Base-by-base conservation (phyloP, 1,140 invertebrate genomes). In the Pemphigus obesinymphae region DNA sequence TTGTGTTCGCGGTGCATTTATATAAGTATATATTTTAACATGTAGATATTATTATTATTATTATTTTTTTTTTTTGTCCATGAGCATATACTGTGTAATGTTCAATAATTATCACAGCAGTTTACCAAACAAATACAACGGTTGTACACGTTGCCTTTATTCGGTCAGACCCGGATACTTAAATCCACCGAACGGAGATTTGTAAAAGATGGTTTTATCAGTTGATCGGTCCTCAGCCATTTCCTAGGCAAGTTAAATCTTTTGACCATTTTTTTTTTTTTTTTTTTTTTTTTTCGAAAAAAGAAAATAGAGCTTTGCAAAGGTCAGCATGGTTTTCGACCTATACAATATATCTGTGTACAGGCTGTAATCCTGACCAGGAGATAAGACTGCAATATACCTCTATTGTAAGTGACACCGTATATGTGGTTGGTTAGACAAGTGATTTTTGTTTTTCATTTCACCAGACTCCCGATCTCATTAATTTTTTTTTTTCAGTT, bases 141-240 rank as follows among this genome's bases (percentile, higher is more conserved):
- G n/a, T n/a, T n/a, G n/a, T n/a, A n/a, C n/a, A n/a, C n/a, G n/a
- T n/a, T n/a, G n/a, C n/a, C n/a, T n/a, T n/a, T n/a, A n/a, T 37
- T 40, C 61, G 1, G n/a, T 55, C 53, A 13, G 48, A 26, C 45
- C 29, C 8, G 5, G 48, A 37, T 75, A 75, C 53, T 61, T 40
- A 40, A 70, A 78, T 34, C 75, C 53, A 23, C n/a, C n/a, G n/a
- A n/a, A 58, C 48, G 26, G n/a, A 40, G 75, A n/a, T n/a, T 78
- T 55, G 75, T 78, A 43, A 76, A 55, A 55, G 75, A 50, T 7
- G 23, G 15, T 78, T 58, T 78, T 61, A 78, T 78, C 75, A 40
- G 31, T 58, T 40, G 31, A 58, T 78, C 75, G 34, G 53, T 26
- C 23, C 50, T 78, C n/a, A n/a, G n/a, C 20, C n/a, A 6, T 75